Base-by-base conservation (phyloP, 2,797 vertebrate species). In the Picus viridis region DNA sequence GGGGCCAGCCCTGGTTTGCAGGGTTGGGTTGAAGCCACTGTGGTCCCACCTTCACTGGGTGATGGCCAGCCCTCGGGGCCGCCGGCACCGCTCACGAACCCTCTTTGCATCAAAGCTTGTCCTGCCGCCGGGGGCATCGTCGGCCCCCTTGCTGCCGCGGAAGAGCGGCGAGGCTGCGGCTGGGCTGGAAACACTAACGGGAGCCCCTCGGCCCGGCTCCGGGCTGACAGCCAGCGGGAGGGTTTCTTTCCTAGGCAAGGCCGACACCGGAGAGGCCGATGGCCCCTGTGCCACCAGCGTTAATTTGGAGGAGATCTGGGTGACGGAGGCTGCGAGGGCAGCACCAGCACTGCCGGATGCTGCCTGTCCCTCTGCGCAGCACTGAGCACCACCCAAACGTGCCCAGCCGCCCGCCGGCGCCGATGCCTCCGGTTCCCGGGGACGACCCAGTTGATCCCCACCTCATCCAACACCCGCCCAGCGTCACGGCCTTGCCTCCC, bases 361-460 rank as follows among this genome's bases (percentile, higher is more conserved):
- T 51, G 49, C 49, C 49, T 51, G 53, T 16, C 27, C 58, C 32
- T 61, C 86, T 1, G 30, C 72, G 45, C 65, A 58, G 27, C 61
- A 41, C 59, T 74, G 30, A 79, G 53, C 65, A 53, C n/a, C 61
- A 41, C 59, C 81, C 62, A 49, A 45, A 12, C 3, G 30, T 4
- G 27, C 36, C 24, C 36, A 19, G 23, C 36, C n/a, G 1, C 26
- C 22, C 6, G 1, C n/a, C 22, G 3, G 3, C 30, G 4, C 64
- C 14, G 6, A 32, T 4, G 27, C 61, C 43, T 19, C 49, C 6
- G 1, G 23, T n/a, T 79, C 13, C 43, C 2, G 9, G 56, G 41
- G 34, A 41, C 5, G 2, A n/a, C 7, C 10, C 6, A 2, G 4
- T 51, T 36, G 10, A 6, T 57, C 34, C 67, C 78, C 34, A 5